Base-by-base conservation (phyloP, 2,797 vertebrate species). In the Vespertilio murinus region DNA sequence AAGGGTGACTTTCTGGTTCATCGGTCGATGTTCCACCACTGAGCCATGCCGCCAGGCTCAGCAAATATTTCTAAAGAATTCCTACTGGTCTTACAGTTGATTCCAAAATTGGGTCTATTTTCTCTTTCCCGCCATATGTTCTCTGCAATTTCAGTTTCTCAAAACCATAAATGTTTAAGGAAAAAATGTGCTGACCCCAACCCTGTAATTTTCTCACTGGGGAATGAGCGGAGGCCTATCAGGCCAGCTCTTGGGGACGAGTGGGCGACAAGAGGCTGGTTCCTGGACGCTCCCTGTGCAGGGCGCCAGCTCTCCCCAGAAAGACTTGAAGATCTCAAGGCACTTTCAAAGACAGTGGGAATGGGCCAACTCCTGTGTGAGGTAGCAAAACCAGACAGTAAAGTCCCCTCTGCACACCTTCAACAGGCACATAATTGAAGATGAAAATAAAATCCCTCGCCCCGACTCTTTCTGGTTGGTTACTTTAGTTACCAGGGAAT, bases 131-230 rank as follows among this genome's bases (percentile, higher is more conserved):
- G 14, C 7, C 13, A 2, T 61, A 23, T 2, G 30, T 35, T 70
- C 56, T 95, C 79, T 81, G n/a, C 33, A 88, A 96, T 88, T 85
- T 78, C 33, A 45, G 75, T 3, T 91, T 94, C 96, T 94, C 92
- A 87, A 89, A 93, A 81, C 2, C 82, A 86, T 47, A 45, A 70
- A 83, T 65, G 61, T 86, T 93, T 35, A 45, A 87, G 47, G 95
- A 8, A 30, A 89, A 75, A 74, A 49, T 25, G 64, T 35, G 45
- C 23, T 87, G 92, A 92, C 3, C 47, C 69, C 83, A 93, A 94
- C 16, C 70, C 47, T 59, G 35, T 80, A 49, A 94, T 83, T 86
- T 80, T 88, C 94, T 90, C 95, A 75, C 69, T 40, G 38, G 30
- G 61, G 40, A 79, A 5, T 40, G 33, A n/a, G 81, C 69, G 1